Conservation (phyloP, 2,797 vertebrate species). For the Liparis tanakae region DNA sequence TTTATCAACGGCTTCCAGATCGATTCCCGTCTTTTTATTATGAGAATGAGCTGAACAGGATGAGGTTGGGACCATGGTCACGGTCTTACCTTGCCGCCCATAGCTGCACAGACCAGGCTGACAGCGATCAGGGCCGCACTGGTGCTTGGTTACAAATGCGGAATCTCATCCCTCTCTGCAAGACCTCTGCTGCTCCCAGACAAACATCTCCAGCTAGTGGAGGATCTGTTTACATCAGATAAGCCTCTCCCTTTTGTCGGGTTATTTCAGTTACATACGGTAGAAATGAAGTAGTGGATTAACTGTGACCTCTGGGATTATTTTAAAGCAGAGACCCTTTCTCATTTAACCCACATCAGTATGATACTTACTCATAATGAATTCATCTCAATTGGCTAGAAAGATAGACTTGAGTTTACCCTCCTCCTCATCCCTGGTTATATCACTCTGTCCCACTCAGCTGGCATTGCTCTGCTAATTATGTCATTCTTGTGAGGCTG, state of each 20-base stretch:
- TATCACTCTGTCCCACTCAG: slow-evolving; percentile 51
- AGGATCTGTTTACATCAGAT: slow-evolving; percentile 13
- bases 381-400: not conserved
- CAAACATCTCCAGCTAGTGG: slow-evolving; percentile 33
- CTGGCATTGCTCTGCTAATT: slow-evolving; percentile 33
- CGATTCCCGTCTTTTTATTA: not conserved
- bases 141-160: slow-evolving; percentile 69
- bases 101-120: slow-evolving; percentile 32
- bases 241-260: slow-evolving; percentile 1
- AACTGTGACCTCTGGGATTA: slow-evolving; percentile 2
- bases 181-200: slow-evolving; percentile 42
- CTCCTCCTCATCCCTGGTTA: slow-evolving; percentile 42
- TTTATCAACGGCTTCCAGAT: not conserved
- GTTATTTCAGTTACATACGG: slow-evolving; percentile 27
- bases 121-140: slow-evolving; percentile 44
- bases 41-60: slow-evolving; percentile 22
- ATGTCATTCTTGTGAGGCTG: slow-evolving; percentile 39
- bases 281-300: slow-evolving; percentile 18
- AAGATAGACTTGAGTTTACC: not conserved
- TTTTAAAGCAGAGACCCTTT: slow-evolving; percentile 10
- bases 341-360: slow-evolving; percentile 24
- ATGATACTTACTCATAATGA: not conserved
- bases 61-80: slow-evolving; percentile 49
- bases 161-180: slow-evolving; percentile 58
- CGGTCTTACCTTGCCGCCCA: slow-evolving; percentile 38